Conservation (phyloP, 2,113 vertebrate genomes). For the Cavia aperea region DNA sequence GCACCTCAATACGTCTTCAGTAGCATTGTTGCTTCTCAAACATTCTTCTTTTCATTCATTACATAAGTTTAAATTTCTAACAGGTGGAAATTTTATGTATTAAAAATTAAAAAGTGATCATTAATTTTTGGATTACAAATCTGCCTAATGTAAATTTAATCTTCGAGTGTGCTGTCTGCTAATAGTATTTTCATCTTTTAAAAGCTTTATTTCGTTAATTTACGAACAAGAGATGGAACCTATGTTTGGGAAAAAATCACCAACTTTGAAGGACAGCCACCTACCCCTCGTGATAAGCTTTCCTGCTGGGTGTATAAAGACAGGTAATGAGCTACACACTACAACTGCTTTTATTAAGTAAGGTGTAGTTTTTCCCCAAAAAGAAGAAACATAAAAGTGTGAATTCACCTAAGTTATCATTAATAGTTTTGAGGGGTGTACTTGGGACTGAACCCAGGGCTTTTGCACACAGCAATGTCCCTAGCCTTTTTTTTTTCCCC, state of each 20-base stretch:
- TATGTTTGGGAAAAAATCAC: slow-evolving; percentile 87
- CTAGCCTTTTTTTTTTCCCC: neutral
- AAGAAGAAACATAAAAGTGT: neutral
- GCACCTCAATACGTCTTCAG: neutral
- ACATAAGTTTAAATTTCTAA: slow-evolving; percentile 1
- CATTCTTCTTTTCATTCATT: slow-evolving; percentile 37
- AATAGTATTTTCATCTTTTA: slow-evolving; percentile 69
- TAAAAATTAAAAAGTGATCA: slow-evolving; percentile 32
- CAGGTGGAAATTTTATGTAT: neutral
- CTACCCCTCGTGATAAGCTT: slow-evolving; percentile 93
- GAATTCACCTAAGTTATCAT: neutral
- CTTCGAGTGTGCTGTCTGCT: slow-evolving; percentile 45
- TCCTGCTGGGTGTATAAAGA: slow-evolving; percentile 93
- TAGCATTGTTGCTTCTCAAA: slow-evolving; percentile 29
- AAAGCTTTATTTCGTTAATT: slow-evolving; percentile 89
- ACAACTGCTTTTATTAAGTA: neutral
- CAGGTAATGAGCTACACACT: slow-evolving; percentile 74
- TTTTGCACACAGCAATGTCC: neutral
- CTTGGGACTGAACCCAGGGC: neutral
- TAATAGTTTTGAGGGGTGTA: neutral
- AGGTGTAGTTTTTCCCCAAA: neutral
- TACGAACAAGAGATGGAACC: slow-evolving; percentile 81
- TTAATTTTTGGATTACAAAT: slow-evolving; percentile 5
- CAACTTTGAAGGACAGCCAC: slow-evolving; percentile 80
- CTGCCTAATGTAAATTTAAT: slow-evolving; percentile 35